Base-by-base conservation (phyloP, 2,113 vertebrate genomes). In the Taxidea taxus region DNA sequence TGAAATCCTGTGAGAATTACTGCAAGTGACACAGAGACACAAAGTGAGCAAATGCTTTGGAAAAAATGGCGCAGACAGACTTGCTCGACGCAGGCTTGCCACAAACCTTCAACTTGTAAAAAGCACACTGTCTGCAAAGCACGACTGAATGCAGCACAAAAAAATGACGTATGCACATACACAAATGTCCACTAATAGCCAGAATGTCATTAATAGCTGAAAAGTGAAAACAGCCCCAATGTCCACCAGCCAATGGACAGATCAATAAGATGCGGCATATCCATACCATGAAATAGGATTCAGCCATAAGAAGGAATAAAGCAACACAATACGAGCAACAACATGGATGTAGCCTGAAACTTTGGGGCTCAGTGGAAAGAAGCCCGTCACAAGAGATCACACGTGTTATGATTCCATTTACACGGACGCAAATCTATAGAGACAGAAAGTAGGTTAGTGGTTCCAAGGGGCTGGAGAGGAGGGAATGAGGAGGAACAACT, bases 381-480 rank as follows among this genome's bases (percentile, higher is more conserved):
- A 23, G 16, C 27, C 39, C 18, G 60, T 11, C 86, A 82, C 60
- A 23, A 39, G 62, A 60, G 29, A 54, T 39, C 54, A 39, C 7
- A 2, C 1, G 3, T 4, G 29, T 3, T 5, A 15, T 0, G 23
- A 58, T 20, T 58, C 78, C 42, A 10, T 25, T 49, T 23, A 42
- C 11, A 37, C 0, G 8, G 62, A 77, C 18, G 64, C 27, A 23
- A 51, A 49, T 5, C 64, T 51, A 54, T 0, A 27, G 49, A 39
- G 27, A 83, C 49, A 49, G 58, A 49, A 44, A 47, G 25, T 2
- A 80, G 54, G 68, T 12, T 4, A 4, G 54, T n/a, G 47, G 54
- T 29, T 77, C 56, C n/a, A 0, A 42, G 54, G 47, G 58, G 47
- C 49, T 14, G 34, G 9, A 8, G 37, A 1, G 11, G 13, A 49